phyloP scores from a whole-genome alignment of 2,797 vertebrate species.

The Arrhamphus sclerolepis region DNA sequence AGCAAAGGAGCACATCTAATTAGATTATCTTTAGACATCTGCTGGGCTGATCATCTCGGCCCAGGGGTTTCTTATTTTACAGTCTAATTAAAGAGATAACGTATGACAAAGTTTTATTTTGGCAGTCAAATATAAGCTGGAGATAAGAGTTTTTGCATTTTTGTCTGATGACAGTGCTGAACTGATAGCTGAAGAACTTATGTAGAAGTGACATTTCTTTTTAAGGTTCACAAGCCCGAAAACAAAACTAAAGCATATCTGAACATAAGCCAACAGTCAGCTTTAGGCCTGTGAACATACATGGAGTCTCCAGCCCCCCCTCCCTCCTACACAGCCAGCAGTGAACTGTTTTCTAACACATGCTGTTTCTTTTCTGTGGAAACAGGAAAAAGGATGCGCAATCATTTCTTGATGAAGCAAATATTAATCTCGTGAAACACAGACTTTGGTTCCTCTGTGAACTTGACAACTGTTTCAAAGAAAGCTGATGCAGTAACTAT shows the following conservation, averaged over 20 bases:
- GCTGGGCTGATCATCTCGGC: slow-evolving; percentile 26
- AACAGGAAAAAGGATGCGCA: slow-evolving; percentile 24
- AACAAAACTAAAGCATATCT: too few relatives aligned
- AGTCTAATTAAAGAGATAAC: slow-evolving; percentile 1
- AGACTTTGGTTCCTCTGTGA: too few relatives aligned
- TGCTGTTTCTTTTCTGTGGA: background rate
- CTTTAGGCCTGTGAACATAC: too few relatives aligned
- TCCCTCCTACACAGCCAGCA: background rate
- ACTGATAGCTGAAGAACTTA: slow-evolving; percentile 4
- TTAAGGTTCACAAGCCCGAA: too few relatives aligned
- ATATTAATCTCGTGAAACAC: background rate
- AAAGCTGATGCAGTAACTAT: slow-evolving; percentile 7
- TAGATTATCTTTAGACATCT: slow-evolving; percentile 45
- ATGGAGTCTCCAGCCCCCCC: background rate
- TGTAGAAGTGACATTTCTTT: background rate
- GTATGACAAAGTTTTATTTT: slow-evolving; percentile 7
- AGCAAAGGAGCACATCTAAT: slow-evolving; percentile 27
- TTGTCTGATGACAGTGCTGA: background rate
- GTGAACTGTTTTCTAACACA: background rate
- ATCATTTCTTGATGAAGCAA: slow-evolving; percentile 13
- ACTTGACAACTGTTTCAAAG: background rate
- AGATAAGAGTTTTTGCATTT: slow-evolving; percentile 1
- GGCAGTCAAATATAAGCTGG: slow-evolving; percentile 1
- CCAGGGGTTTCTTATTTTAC: slow-evolving; percentile 26
- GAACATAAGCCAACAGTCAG: too few relatives aligned